Conservation (phyloP, 2,888 invertebrate species). For the Erpobdella octoculata region DNA sequence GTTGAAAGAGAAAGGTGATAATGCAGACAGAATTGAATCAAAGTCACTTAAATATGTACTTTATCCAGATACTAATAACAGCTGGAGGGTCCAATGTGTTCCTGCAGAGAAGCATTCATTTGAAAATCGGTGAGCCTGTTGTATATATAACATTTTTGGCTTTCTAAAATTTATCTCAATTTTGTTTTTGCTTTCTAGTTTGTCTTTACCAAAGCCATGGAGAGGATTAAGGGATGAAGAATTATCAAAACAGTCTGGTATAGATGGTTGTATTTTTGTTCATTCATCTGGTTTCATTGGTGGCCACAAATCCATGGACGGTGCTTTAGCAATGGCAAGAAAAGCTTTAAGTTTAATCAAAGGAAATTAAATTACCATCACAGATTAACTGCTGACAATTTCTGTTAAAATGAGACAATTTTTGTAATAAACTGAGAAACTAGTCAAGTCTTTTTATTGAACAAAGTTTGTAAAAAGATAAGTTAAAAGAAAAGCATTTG, state of each 20-base stretch:
- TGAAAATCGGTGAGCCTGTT: slow-evolving; percentile 48
- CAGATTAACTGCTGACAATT: too few species aligned
- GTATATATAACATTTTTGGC: too few species aligned
- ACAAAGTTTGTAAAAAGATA: too few species aligned
- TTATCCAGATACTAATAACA: slow-evolving; percentile 60
- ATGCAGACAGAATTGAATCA: too few species aligned
- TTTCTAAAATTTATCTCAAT: too few species aligned
- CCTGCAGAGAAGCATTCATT: slow-evolving; percentile 56
- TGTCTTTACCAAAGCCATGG: slow-evolving; percentile 70
- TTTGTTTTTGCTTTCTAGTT: neutral
- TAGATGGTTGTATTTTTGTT: slow-evolving; percentile 73
- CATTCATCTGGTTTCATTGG: slow-evolving; percentile 87
- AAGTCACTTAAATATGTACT: slow-evolving; percentile 51
- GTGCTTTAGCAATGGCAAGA: slow-evolving; percentile 75
- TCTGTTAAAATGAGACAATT: too few species aligned
- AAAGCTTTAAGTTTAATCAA: slow-evolving; percentile 31
- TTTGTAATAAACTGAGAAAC: too few species aligned
- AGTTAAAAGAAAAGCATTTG: too few species aligned
- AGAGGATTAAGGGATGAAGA: slow-evolving; percentile 72
- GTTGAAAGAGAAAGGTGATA: neutral
- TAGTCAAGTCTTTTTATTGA: too few species aligned
- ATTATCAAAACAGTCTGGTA: slow-evolving; percentile 62
- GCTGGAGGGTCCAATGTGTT: slow-evolving; percentile 79
- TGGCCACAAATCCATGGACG: slow-evolving; percentile 70
- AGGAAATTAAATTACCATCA: neutral